These are phyloP conservation scores for Lasioglossum malachurum DNA, from an alignment of 2,888 invertebrate genomes.

Conservation along the genomic window DNA sequence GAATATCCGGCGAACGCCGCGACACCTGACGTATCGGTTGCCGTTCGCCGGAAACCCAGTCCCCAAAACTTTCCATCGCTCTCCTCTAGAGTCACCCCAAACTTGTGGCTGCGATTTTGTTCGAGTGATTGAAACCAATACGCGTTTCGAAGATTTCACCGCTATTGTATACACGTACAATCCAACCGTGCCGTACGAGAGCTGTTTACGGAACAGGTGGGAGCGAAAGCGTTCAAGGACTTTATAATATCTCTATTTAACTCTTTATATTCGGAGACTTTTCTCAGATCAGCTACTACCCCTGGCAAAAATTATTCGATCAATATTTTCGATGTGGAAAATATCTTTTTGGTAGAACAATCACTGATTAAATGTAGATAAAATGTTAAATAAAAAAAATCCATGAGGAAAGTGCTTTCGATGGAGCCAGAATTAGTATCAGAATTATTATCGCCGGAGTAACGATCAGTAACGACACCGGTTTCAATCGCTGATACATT, in stretches of 20 bases:
- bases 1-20: conserved; percentile 37
- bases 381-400: background rate
- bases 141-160: background rate
- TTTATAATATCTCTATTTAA: background rate
- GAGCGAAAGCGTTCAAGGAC: background rate
- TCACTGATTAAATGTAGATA: background rate
- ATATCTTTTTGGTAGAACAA: background rate
- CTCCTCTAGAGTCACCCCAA: conserved; percentile 6
- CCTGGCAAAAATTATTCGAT: too few species aligned
- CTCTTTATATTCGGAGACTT: too few species aligned
- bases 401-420: background rate
- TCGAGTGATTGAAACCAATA: background rate
- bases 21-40: conserved; percentile 33
- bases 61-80: conserved; percentile 4
- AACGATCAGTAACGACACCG: background rate
- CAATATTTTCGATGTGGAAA: too few species aligned
- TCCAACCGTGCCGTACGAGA: background rate
- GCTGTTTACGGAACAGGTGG: background rate
- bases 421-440: background rate
- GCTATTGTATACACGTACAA: background rate
- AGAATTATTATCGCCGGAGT: background rate
- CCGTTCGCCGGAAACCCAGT: conserved; percentile 32
- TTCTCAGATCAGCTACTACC: too few species aligned
- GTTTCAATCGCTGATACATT: background rate
- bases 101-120: conserved; percentile 4